Base-by-base conservation (phyloP, 2,888 invertebrate genomes). In the Lasioglossum morio region DNA sequence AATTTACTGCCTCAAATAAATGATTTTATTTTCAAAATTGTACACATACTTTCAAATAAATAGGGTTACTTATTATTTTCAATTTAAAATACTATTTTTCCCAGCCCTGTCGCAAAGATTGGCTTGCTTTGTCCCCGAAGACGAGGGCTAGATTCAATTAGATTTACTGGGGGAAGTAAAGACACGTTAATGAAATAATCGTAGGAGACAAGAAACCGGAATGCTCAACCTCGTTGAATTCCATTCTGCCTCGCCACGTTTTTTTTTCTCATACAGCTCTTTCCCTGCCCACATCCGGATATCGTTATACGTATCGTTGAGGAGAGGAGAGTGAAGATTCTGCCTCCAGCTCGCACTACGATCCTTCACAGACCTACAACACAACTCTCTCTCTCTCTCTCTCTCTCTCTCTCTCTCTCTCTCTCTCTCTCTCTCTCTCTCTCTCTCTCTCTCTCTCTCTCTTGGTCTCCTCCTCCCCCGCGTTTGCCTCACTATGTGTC, bases 251-350 rank as follows among this genome's bases (percentile, higher is more conserved):
- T 83, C 60, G 27, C 72, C 69, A 70, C 37, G n/a, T 60, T 40
- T 75, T 46, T 76, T 76, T 72, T 63, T 79, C 84, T 66, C 76
- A 60, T 79, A 69, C 76, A 48, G 81, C 80, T 82, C 34, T 69
- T 87, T 87, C 84, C 81, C 87, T 83, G 72, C 85, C 88, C 86
- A 88, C 88, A 88, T 88, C 88, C 88, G 88, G 88, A 88, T 77
- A 81, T 86, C 84, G 81, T 85, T 81, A 74, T 77, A 79, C 77
- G 74, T 82, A 81, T 74, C 70, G 81, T 19, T 53, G 70, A 79
- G 16, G 72, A 72, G 69, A 86, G 69, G 53, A 79, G 79, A 66
- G 34, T 30, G 66, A 83, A 85, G 88, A 88, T 84, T 86, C 88
- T 73, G 81, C 73, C 77, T 75, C 69, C 70, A 69, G 73, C 70